Conservation (phyloP, 2,888 invertebrate species). For the Ligdia adustata region DNA sequence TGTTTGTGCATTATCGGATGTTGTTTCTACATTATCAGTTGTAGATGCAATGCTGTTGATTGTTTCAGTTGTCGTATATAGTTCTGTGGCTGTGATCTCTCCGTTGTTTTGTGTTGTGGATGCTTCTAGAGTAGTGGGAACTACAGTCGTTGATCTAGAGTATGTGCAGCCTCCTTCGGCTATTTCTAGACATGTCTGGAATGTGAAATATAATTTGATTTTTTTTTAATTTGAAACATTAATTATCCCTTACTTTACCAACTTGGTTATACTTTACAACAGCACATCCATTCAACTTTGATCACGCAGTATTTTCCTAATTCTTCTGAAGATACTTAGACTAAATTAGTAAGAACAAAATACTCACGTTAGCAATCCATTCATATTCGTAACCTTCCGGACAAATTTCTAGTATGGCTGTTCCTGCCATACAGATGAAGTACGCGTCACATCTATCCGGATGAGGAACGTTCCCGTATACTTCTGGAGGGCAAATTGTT, state of each 20-base stretch:
- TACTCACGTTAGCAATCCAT: conserved; percentile 17
- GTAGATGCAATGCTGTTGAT: not conserved
- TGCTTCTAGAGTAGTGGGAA: not conserved
- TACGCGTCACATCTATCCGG: conserved; percentile 28
- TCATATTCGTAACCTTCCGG: conserved; percentile 1
- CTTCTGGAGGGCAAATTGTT: conserved; percentile 14
- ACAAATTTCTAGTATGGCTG: conserved; percentile 11
- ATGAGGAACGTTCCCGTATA: conserved; percentile 27
- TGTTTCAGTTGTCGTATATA: not conserved
- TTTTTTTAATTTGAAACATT: too few species aligned
- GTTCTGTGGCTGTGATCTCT: not conserved
- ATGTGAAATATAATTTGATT: not conserved
- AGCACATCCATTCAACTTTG: too few species aligned
- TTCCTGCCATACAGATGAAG: conserved; percentile 29
- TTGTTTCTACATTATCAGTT: not conserved
- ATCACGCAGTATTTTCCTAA: too few species aligned
- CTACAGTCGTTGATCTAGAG: not conserved
- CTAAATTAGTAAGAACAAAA: too few species aligned
- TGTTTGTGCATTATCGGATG: not conserved
- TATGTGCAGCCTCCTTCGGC: conserved; percentile 9
- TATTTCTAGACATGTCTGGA: not conserved
- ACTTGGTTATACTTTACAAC: too few species aligned
- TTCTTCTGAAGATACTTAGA: too few species aligned
- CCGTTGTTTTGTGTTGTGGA: not conserved
- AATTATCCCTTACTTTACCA: too few species aligned